A percentile compares a stretch with the other conserved stretches of the same genome.
Conservation (phyloP, 2,113 vertebrate genomes). For the Crotalus viridis region DNA sequence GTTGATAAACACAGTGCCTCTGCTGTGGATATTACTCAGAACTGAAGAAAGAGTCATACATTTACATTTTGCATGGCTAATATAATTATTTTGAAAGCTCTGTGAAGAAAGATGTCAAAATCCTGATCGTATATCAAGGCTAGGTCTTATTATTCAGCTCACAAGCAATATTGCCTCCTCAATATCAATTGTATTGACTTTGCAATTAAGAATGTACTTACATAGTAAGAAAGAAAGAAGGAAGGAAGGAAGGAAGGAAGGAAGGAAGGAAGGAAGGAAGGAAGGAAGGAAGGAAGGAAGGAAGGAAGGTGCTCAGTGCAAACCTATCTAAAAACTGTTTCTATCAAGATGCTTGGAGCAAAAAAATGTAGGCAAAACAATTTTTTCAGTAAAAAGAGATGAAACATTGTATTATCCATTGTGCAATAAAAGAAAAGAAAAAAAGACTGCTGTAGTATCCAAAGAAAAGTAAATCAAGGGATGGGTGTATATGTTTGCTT, state of each 20-base stretch:
- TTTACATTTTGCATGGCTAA: conserved; percentile 41
- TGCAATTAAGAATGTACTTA: conserved; percentile 61
- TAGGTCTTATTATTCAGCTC: conserved; percentile 39
- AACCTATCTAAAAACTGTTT: conserved; percentile 41
- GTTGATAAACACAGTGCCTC: conserved; percentile 48
- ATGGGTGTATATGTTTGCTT: neutral
- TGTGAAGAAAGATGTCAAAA: conserved; percentile 47
- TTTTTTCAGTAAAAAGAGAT: neutral
- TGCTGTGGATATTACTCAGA: conserved; percentile 37
- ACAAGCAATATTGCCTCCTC: conserved; percentile 49
- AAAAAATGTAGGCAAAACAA: conserved; percentile 28
- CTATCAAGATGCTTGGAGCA: conserved; percentile 18
- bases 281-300: neutral
- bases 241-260: neutral
- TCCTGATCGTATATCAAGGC: conserved; percentile 51
- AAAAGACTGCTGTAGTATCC: neutral
- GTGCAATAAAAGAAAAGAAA: neutral
- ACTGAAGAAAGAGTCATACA: conserved; percentile 41
- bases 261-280: neutral
- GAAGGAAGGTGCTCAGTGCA: conserved; percentile 26
- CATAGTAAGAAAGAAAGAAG: neutral
- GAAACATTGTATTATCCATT: neutral
- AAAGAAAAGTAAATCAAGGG: neutral
- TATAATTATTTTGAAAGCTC: conserved; percentile 61
- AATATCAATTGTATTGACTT: conserved; percentile 57